Evolutionary conservation across 1,140 invertebrate genomes (phyloP), one percentile per base, ranked within the genome.

Genomic region (Triops longicaudatus): DNA sequence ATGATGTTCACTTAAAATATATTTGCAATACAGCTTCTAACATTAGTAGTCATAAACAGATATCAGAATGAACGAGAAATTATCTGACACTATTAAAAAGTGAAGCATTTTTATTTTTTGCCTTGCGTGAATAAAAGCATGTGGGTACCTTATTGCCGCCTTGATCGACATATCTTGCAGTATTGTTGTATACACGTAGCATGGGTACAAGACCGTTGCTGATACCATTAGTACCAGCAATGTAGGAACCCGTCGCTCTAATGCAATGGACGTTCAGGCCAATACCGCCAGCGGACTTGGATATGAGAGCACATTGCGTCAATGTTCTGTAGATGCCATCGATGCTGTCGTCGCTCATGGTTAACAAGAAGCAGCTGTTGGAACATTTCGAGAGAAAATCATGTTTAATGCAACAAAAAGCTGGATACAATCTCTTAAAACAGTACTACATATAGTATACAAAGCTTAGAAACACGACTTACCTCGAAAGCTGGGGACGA

Each of bases 191-290:
- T 0, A 99, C 96, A 80, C 95, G 85, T 10, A 99, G 85, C 95
- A 99, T 98, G 0, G 98, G 98, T 43, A 99, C 91, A n/a, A 99
- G 84, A 7, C 98, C 98, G 86, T 98, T 98, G 0, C 97, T 98
- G 17, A 89, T 88, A 43, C 97, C 97, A 87, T 97, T 96, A 12
- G 97, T 98, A 37, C 97, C 97, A 79, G 91, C 91, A 82, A 99
- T 99, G 73, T 92, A 92, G 28, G 92, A 92, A 9, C 96, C 97
- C 81, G 90, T 93, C 0, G 95, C 91, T 81, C 98, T 87, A 81
- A 99, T 99, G 82, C 94, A 96, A 84, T 99, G 98, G 1, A 99
- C 90, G 87, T 98, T 98, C 0, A 99, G 82, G 0, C 98, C 98
- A 83, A 99, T 98, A 22, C 98, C 98, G 76, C 98, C 98, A 44